Percentiles rank a stretch among this genome's conserved stretches.
phyloP scores from a whole-genome alignment of 2,797 vertebrate species.

The Phalloptychus januarius region DNA sequence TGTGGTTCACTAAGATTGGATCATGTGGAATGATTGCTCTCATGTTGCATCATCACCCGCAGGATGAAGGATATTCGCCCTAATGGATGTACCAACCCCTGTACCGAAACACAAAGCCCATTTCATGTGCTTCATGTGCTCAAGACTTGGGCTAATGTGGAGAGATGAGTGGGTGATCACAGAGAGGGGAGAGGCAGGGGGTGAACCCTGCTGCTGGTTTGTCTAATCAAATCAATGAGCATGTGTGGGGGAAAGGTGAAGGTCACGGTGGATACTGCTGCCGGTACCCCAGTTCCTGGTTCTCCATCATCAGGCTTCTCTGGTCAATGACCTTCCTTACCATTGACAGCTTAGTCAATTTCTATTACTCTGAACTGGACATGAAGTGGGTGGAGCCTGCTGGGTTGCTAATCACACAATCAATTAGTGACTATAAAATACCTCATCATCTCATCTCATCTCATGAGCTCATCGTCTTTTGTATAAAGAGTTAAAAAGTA shows the following conservation, averaged over 20 bases:
- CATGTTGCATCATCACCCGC: slow-evolving; percentile 72
- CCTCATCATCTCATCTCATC: no score
- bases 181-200: slow-evolving; percentile 29
- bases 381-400: slow-evolving; percentile 62
- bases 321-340: slow-evolving; percentile 62
- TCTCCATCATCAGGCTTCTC: slow-evolving; percentile 37
- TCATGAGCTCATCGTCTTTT: slow-evolving; percentile 55
- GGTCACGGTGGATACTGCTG: slow-evolving; percentile 54
- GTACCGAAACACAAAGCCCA: slow-evolving; percentile 26
- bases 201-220: slow-evolving; percentile 43
- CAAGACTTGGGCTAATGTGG: slow-evolving; percentile 31
- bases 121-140: slow-evolving; percentile 38
- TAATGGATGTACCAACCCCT: slow-evolving; percentile 48
- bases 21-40: slow-evolving; percentile 67
- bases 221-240: slow-evolving; percentile 55
- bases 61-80: slow-evolving; percentile 55
- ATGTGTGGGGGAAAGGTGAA: slow-evolving; percentile 55
- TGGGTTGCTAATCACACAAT: slow-evolving; percentile 71
- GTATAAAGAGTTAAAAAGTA: slow-evolving; percentile 46
- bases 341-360: slow-evolving; percentile 75
- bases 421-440: slow-evolving; percentile 78
- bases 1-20: slow-evolving; percentile 49
- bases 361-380: slow-evolving; percentile 75
- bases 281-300: slow-evolving; percentile 17
- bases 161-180: slow-evolving; percentile 33